Evolutionary conservation across 53 echinoderm and acorn worm genomes (phyloP).

Genomic region (Arbacia lixula): DNA sequence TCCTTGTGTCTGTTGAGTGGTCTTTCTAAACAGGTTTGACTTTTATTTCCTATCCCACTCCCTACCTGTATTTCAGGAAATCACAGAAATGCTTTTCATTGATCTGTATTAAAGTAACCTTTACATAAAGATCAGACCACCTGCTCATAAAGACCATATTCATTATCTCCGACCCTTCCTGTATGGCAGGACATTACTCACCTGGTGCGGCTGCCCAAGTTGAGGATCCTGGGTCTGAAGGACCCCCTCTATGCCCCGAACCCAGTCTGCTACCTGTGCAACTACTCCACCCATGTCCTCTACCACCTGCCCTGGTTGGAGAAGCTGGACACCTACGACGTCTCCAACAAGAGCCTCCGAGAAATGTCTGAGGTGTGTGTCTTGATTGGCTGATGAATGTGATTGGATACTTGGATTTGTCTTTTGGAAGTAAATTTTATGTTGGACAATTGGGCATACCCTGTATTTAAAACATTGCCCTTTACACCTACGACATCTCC

Average conservation of each 20-base stretch:
- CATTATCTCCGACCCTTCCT: too few relatives aligned
- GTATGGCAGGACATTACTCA: slow-evolving; percentile 84
- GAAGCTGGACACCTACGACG: slow-evolving; percentile 93
- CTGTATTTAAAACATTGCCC: neutral
- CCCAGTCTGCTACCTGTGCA: slow-evolving; percentile 95
- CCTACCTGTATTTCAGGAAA: too few relatives aligned
- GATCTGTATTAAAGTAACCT: too few relatives aligned
- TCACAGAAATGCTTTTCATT: too few relatives aligned
- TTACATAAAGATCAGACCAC: too few relatives aligned
- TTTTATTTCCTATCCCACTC: too few relatives aligned
- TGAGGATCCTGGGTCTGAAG: slow-evolving; percentile 87
- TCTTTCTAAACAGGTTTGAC: too few relatives aligned
- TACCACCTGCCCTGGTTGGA: slow-evolving; percentile 92
- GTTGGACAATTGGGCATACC: neutral
- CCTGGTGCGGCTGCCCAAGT: slow-evolving; percentile 77
- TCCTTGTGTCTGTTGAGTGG: too few relatives aligned
- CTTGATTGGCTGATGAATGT: neutral
- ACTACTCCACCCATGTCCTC: slow-evolving; percentile 97
- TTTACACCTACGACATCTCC: slow-evolving; percentile 94
- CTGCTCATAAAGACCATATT: too few relatives aligned
- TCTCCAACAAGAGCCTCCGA: slow-evolving; percentile 87
- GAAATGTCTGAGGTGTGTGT: slow-evolving; percentile 96
- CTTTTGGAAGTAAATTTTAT: neutral
- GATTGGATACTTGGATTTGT: too few relatives aligned
- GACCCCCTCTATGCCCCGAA: slow-evolving; percentile 96